Percentiles rank a stretch among this genome's conserved stretches.
These are phyloP conservation scores for Drosophila sproati DNA, from an alignment of 1,140 invertebrate genomes.

Conservation along the genomic window DNA sequence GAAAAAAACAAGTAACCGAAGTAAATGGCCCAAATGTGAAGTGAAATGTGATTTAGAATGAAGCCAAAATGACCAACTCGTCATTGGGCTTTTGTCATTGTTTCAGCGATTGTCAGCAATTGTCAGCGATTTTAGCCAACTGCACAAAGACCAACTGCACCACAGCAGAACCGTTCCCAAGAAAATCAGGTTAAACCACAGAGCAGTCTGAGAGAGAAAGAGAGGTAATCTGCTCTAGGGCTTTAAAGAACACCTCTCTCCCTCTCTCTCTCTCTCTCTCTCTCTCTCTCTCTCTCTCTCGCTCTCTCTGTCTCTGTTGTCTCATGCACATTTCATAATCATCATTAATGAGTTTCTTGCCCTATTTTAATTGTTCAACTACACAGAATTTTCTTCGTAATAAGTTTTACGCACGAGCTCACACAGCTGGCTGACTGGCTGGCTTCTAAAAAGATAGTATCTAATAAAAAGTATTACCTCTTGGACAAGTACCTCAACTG, in stretches of 20 bases:
- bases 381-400: conserved; percentile 38
- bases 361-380: conserved; percentile 65
- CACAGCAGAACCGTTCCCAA: conserved; percentile 3
- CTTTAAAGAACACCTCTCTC: too few species aligned
- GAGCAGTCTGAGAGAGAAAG: not conserved
- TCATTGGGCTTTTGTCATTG: conserved; percentile 19
- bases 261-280: too few species aligned
- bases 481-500: conserved; percentile 14
- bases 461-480: not conserved
- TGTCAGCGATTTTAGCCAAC: conserved; percentile 41
- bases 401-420: conserved; percentile 47
- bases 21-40: conserved; percentile 25
- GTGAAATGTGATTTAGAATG: conserved; percentile 54
- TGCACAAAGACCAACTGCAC: conserved; percentile 25
- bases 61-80: conserved; percentile 46
- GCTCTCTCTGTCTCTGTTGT: too few species aligned
- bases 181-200: conserved; percentile 52
- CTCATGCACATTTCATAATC: conserved; percentile 69
- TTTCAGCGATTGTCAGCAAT: not conserved
- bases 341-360: conserved; percentile 75
- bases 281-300: too few species aligned
- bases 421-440: conserved; percentile 14
- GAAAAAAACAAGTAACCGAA: not conserved
- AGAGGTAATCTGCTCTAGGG: too few species aligned
- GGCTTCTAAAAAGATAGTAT: not conserved